Evolutionary conservation across 2,888 invertebrate genomes (phyloP).

Genomic region (Gari tellinella): DNA sequence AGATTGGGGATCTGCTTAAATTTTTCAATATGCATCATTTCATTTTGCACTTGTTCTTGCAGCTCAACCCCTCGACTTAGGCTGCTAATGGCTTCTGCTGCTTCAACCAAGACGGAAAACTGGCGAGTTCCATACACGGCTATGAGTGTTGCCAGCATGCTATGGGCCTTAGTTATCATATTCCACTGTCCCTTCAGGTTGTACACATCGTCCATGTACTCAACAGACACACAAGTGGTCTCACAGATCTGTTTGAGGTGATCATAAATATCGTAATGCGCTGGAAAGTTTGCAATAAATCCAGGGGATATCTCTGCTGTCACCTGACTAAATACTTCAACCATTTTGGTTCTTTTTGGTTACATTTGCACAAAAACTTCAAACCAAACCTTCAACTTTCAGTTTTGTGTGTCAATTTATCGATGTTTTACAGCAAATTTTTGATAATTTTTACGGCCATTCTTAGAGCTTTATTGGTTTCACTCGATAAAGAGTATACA

Average conservation of each 20-base stretch:
- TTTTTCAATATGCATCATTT: constrained; percentile 21
- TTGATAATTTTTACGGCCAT: constrained; percentile 27
- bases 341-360: constrained; percentile 37
- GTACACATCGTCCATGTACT: constrained; percentile 24
- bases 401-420: constrained; percentile 17
- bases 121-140: constrained; percentile 59
- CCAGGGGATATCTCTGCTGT: constrained; percentile 64
- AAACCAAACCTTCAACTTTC: neutral
- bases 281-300: constrained; percentile 60
- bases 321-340: constrained; percentile 62
- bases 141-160: constrained; percentile 60
- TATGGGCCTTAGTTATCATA: constrained; percentile 62
- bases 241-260: constrained; percentile 64
- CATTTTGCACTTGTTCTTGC: constrained; percentile 44
- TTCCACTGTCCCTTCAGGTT: constrained; percentile 63
- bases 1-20: constrained; percentile 6
- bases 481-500: neutral
- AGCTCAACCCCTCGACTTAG: constrained; percentile 40
- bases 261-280: constrained; percentile 64
- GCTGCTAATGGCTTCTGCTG: constrained; percentile 49
- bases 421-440: constrained; percentile 47
- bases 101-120: constrained; percentile 51
- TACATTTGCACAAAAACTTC: neutral
- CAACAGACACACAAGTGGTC: constrained; percentile 59
- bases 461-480: neutral